Evolutionary conservation across 2,888 invertebrate genomes (phyloP).

Genomic region (Ecdyonurus torrentis): DNA sequence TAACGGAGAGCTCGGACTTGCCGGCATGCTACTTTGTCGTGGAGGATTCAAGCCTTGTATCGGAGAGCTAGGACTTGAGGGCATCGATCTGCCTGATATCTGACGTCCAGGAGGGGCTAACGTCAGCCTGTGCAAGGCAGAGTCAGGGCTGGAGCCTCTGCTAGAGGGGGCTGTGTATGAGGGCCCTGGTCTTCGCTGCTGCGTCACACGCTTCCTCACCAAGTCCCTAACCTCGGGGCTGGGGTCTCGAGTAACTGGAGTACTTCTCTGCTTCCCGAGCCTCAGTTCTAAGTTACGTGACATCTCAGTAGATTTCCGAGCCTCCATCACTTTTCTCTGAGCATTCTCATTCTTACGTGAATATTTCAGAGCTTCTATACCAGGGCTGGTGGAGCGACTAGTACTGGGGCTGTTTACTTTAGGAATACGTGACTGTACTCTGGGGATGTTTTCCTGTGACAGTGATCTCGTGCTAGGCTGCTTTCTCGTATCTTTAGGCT

Average conservation of each 20-base stretch:
- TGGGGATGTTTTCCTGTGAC: background rate
- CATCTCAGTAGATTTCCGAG: background rate
- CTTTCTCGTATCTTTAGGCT: background rate
- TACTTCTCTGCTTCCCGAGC: background rate
- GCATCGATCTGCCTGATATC: too few species aligned
- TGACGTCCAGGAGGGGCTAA: too few species aligned
- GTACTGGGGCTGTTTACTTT: background rate
- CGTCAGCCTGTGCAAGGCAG: background rate
- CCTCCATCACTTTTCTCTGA: too few species aligned
- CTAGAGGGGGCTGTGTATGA: background rate
- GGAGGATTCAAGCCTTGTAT: background rate
- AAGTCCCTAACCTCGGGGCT: background rate
- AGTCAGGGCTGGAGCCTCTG: background rate
- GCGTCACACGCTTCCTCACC: background rate
- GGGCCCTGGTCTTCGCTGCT: background rate
- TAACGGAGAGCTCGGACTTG: background rate
- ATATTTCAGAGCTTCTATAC: background rate
- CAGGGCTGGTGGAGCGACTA: background rate
- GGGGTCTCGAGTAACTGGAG: background rate
- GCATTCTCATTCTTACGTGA: background rate
- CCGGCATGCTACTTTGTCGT: background rate
- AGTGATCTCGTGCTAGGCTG: background rate
- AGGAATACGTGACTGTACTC: background rate
- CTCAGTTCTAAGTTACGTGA: background rate
- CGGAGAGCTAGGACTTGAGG: too few species aligned